Percentiles rank a stretch among this genome's conserved stretches.
Conservation (phyloP, 2,797 vertebrate genomes). For the Pteronotus mesoamericanus region DNA sequence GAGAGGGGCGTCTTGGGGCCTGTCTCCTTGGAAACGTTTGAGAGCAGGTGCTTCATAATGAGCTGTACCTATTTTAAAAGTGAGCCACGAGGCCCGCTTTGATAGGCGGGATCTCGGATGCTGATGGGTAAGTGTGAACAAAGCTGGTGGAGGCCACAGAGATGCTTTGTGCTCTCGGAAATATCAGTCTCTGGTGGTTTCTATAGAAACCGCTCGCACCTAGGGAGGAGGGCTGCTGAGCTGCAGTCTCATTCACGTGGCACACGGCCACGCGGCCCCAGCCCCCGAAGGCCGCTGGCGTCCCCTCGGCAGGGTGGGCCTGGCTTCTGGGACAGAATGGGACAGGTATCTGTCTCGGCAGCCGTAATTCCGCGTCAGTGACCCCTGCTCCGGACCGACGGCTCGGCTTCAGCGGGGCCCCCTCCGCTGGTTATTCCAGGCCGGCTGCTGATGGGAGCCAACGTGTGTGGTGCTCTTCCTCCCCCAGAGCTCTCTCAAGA, state of each 20-base stretch:
- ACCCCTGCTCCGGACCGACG: background rate
- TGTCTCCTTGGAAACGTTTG: constrained; percentile 83
- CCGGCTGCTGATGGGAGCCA: background rate
- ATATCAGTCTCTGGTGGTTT: constrained; percentile 76
- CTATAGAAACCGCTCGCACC: constrained; percentile 81
- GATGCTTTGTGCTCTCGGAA: constrained; percentile 56
- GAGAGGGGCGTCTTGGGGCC: constrained; percentile 72
- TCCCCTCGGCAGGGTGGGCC: background rate
- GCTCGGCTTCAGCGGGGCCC: background rate
- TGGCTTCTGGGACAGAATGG: background rate
- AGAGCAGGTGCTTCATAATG: constrained; percentile 78
- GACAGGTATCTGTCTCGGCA: background rate
- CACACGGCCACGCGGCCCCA: background rate
- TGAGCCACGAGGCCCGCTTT: constrained; percentile 71
- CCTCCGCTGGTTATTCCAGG: background rate
- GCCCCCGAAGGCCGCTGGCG: background rate
- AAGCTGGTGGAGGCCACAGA: constrained; percentile 66
- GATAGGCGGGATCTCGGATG: constrained; percentile 78
- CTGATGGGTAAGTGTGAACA: constrained; percentile 74
- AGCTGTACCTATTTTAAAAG: constrained; percentile 80
- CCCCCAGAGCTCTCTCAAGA: constrained; percentile 23
- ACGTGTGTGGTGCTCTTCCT: background rate
- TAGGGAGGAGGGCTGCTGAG: constrained; percentile 67
- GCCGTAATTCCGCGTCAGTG: background rate
- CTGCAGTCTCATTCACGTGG: constrained; percentile 60